Evolutionary conservation across 1,140 invertebrate species (phyloP), one percentile per base, ranked within the genome.

Genomic region (Anoplolepis gracilipes): DNA sequence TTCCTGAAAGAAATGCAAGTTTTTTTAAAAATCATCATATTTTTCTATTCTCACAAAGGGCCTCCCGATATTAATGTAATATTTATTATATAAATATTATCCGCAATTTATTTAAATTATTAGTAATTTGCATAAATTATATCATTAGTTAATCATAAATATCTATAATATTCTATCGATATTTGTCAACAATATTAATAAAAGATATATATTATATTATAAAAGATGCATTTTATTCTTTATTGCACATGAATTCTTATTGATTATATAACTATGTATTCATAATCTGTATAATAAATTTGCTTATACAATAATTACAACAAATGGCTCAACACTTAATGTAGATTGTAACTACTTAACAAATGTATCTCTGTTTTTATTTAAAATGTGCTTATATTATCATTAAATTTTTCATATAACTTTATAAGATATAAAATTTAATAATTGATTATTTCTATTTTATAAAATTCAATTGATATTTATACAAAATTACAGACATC

Each of bases 1-100:
- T 77, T 96, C 95, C 96, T 95, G 57, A 85, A 42, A 64, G 19
- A 5, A 30, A 33, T 19, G 11, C 2, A 2, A 28, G 10, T 13
- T 46, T 7, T 36, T 30, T 57, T 39, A 59, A 22, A 33, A 42
- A 22, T 42, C 0, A 7, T 19, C 0, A 22, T 2, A 30, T 30
- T 57, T 57, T 55, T 25, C 4, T 16, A 57, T 28, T 22, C 0
- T 61, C 11, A 22, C 10, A 70, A 8, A 49, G 2, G 10, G n/a
- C 5, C n/a, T 16, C 39, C 19, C 13, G 30, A 55, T 13, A n/a
- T n/a, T n/a, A n/a, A n/a, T n/a, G n/a, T n/a, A 73, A n/a, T 72
- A 72, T 73, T 33, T 57, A 57, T 22, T 53, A 75, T 39, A 39
- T 36, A 19, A 7, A 76, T 10, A 19, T 61, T n/a, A 28, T 61